Percentiles rank a stretch among this genome's conserved stretches.
phyloP scores from a whole-genome alignment of 1,140 invertebrate species.

The Medauroidea extradentata region DNA sequence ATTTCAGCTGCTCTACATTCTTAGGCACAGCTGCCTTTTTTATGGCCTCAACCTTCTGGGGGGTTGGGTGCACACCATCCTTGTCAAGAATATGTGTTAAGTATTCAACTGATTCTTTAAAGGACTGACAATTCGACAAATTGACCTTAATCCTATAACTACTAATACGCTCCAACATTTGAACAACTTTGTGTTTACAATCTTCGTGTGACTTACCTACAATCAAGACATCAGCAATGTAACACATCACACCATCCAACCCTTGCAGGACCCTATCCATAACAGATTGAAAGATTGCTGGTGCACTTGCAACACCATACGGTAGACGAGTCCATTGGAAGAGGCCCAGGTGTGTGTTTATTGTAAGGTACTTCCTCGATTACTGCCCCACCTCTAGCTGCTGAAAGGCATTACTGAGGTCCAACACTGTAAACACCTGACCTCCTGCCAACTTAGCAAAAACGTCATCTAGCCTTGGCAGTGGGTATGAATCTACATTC shows the following conservation, averaged over 20 bases:
- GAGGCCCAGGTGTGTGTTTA: too few species aligned
- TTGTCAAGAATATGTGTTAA: constrained; percentile 35
- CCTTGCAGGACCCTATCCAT: too few species aligned
- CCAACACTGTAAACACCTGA: not conserved
- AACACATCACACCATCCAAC: too few species aligned
- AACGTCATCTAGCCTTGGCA: constrained; percentile 34
- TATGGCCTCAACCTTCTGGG: constrained; percentile 40
- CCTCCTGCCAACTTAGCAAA: constrained; percentile 32
- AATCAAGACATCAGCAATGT: too few species aligned
- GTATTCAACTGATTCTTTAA: constrained; percentile 29
- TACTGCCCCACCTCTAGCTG: too few species aligned
- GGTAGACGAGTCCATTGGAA: too few species aligned
- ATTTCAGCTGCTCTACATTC: constrained; percentile 36
- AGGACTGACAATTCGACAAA: constrained; percentile 37
- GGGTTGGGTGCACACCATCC: constrained; percentile 33
- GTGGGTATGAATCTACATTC: constrained; percentile 33
- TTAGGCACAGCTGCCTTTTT: constrained; percentile 28
- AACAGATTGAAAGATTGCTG: too few species aligned
- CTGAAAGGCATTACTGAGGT: too few species aligned
- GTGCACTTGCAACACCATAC: too few species aligned
- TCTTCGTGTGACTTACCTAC: not conserved
- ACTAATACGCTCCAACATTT: constrained; percentile 23
- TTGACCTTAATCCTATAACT: constrained; percentile 31
- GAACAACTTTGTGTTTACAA: constrained; percentile 1
- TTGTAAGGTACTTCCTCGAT: too few species aligned